Conservation (phyloP, 2,113 vertebrate genomes). For the Crocuta crocuta region DNA sequence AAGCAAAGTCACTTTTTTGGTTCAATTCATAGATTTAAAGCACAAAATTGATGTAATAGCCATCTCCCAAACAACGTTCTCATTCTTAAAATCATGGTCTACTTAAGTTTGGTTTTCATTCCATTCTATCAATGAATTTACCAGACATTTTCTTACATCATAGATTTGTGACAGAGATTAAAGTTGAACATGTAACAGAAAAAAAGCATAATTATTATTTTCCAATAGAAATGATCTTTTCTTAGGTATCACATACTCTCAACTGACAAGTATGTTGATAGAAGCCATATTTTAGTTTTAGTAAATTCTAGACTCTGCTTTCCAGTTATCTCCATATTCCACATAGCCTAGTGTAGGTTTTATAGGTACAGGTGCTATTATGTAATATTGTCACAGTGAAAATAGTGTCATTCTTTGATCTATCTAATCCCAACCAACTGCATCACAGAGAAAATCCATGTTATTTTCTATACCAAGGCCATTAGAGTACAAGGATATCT, state of each 20-base stretch:
- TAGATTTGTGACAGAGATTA: not conserved
- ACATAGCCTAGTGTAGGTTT: not conserved
- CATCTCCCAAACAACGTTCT: not conserved
- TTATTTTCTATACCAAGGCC: not conserved
- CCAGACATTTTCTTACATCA: not conserved
- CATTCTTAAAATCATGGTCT: not conserved
- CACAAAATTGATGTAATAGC: not conserved
- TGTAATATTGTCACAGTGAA: not conserved
- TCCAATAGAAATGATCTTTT: conserved; percentile 5
- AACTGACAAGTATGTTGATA: not conserved
- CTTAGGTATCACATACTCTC: not conserved
- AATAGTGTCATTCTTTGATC: not conserved
- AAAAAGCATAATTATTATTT: not conserved
- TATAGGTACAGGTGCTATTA: not conserved
- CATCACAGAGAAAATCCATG: not conserved
- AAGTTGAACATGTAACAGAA: not conserved
- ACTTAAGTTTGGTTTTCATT: not conserved
- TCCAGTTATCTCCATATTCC: not conserved
- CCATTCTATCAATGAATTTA: not conserved
- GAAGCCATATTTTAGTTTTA: not conserved
- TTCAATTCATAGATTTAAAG: not conserved
- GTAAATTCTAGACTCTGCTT: not conserved
- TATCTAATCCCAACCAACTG: not conserved
- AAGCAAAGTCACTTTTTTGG: not conserved
- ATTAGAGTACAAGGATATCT: not conserved